Evolutionary conservation across 2,113 vertebrate genomes (phyloP).

Genomic region (Seriola quinqueradiata): DNA sequence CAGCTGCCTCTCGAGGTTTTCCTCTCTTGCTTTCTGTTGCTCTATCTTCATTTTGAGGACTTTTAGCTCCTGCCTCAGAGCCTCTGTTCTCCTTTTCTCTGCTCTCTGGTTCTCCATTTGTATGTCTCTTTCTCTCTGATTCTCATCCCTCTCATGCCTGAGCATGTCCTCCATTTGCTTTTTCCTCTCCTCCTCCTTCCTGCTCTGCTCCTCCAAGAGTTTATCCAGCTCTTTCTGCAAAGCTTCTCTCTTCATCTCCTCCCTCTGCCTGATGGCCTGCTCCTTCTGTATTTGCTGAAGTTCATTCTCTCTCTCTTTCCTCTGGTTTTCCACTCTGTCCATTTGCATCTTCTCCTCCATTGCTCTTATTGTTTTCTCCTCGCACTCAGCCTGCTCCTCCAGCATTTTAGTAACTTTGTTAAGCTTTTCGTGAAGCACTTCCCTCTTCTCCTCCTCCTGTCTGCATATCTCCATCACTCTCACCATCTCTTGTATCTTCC

Average conservation of each 20-base stretch:
- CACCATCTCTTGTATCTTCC: conserved; percentile 50
- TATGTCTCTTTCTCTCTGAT: conserved; percentile 43
- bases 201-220: conserved; percentile 52
- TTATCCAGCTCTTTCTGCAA: conserved; percentile 62
- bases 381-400: conserved; percentile 47
- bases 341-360: conserved; percentile 50
- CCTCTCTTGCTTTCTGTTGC: conserved; percentile 38
- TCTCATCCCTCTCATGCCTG: conserved; percentile 48
- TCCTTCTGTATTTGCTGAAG: conserved; percentile 54
- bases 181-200: conserved; percentile 48
- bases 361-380: conserved; percentile 38
- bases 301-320: conserved; percentile 49
- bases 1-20: conserved; percentile 46
- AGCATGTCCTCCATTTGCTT: conserved; percentile 48
- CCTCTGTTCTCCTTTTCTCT: conserved; percentile 42
- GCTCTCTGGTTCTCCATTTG: conserved; percentile 57
- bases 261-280: conserved; percentile 48
- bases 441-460: conserved; percentile 55
- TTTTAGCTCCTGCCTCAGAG: conserved; percentile 54
- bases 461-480: conserved; percentile 43
- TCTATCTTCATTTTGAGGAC: conserved; percentile 43
- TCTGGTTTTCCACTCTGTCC: conserved; percentile 35
- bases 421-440: conserved; percentile 47
- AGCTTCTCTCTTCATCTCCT: conserved; percentile 51
- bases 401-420: conserved; percentile 44